A percentile compares a stretch with the other conserved stretches of the same genome.
These are phyloP conservation scores for Calyptomena viridis DNA, from an alignment of 2,113 vertebrate species.

Conservation along the genomic window DNA sequence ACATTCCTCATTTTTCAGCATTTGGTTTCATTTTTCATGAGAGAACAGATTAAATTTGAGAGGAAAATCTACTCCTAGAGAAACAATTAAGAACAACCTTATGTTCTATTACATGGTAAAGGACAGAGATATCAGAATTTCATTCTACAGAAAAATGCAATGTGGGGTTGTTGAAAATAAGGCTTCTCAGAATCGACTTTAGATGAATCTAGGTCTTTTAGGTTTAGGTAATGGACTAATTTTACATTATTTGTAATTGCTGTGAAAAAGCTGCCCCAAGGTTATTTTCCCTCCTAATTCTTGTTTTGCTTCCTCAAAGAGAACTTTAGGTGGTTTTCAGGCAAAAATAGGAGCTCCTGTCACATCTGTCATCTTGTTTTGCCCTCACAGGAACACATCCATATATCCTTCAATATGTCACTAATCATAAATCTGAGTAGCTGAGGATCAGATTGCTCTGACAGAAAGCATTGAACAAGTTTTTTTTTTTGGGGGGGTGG, in stretches of 20 bases:
- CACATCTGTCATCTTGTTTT: neutral
- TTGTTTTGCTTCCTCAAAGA: neutral
- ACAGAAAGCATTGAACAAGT: neutral
- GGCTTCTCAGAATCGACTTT: neutral
- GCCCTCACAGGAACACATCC: neutral
- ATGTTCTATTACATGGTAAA: neutral
- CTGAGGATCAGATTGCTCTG: neutral
- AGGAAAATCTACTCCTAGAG: neutral
- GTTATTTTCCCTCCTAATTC: neutral
- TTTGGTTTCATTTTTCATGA: neutral
- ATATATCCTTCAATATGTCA: neutral
- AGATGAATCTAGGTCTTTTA: neutral
- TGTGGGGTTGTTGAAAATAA: neutral
- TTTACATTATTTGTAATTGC: neutral
- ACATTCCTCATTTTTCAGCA: neutral
- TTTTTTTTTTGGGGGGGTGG: neutral
- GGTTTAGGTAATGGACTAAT: neutral
- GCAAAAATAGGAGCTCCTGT: neutral
- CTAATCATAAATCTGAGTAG: neutral
- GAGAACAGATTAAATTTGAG: neutral
- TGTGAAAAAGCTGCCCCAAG: neutral
- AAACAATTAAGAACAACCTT: slow-evolving; percentile 13
- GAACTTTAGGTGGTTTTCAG: neutral
- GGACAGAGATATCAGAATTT: neutral
- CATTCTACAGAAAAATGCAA: neutral